Conservation (phyloP, 92 coral and sea anemone genomes). For the Isaurus tuberculatus region DNA sequence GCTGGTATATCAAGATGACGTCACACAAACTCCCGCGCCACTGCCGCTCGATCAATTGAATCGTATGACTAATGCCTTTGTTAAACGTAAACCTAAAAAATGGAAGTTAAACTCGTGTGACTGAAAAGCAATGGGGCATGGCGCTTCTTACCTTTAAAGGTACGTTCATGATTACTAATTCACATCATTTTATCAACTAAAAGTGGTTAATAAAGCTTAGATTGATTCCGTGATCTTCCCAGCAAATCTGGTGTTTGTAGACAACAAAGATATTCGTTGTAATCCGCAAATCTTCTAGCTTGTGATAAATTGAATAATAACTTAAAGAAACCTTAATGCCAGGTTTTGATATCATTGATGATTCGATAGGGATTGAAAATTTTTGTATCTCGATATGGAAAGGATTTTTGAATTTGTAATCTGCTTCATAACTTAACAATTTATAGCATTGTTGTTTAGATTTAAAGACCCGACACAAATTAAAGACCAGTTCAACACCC, state of each 20-base stretch:
- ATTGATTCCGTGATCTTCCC: background rate
- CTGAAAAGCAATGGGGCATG: constrained; percentile 26
- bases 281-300: background rate
- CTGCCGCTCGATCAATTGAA: background rate
- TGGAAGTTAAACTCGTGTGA: constrained; percentile 8
- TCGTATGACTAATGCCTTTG: background rate
- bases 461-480: too few species aligned
- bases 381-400: too few species aligned
- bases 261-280: background rate
- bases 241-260: background rate
- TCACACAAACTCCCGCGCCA: constrained; percentile 14
- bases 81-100: background rate
- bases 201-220: background rate
- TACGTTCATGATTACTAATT: background rate
- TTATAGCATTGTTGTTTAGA: too few species aligned
- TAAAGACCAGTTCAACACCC: too few species aligned
- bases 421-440: too few species aligned
- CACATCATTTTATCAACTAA: background rate
- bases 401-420: too few species aligned
- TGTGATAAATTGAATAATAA: too few species aligned
- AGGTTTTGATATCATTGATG: too few species aligned
- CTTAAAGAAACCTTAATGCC: too few species aligned
- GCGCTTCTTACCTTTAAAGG: constrained; percentile 32
- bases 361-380: too few species aligned
- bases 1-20: constrained; percentile 30